A percentile compares a stretch with the other conserved stretches of the same genome.
These are phyloP conservation scores for Dreissena polymorpha DNA, from an alignment of 1,140 invertebrate genomes.

Conservation along the genomic window DNA sequence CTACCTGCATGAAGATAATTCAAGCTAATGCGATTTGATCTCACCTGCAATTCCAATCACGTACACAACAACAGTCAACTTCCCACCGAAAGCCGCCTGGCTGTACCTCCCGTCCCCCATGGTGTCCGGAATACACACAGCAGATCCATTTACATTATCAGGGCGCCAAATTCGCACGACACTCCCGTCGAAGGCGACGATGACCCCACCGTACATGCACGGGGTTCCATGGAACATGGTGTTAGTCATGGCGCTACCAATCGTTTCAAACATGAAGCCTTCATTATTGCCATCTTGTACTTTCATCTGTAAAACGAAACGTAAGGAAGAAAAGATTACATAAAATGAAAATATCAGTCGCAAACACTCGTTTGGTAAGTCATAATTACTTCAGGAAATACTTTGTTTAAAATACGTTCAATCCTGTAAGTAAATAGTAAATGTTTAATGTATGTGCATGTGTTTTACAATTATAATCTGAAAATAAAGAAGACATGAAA, in stretches of 20 bases:
- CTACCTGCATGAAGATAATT: not conserved
- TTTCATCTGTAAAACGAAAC: slow-evolving; percentile 1
- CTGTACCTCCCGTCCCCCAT: slow-evolving; percentile 6
- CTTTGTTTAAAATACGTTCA: no score
- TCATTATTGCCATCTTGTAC: slow-evolving; percentile 14
- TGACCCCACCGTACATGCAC: slow-evolving; percentile 22
- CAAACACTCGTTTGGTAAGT: no score
- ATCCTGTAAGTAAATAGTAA: no score
- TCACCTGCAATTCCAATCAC: not conserved
- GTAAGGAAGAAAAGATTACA: no score
- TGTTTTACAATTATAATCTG: no score
- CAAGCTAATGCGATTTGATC: not conserved
- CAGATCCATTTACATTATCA: not conserved
- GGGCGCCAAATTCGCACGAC: slow-evolving; percentile 22
- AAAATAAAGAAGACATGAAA: no score
- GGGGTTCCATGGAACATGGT: not conserved
- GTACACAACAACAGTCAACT: not conserved
- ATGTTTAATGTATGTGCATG: no score
- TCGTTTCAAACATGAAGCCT: slow-evolving; percentile 19
- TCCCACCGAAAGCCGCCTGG: slow-evolving; percentile 10
- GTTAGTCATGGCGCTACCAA: slow-evolving; percentile 23
- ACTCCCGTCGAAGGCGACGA: not conserved
- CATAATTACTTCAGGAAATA: no score
- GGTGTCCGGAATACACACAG: slow-evolving; percentile 16
- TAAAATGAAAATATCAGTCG: no score